Evolutionary conservation across 2,797 vertebrate species (phyloP), one percentile per base, ranked within the genome.

Genomic region (Anomalospiza imberbis): DNA sequence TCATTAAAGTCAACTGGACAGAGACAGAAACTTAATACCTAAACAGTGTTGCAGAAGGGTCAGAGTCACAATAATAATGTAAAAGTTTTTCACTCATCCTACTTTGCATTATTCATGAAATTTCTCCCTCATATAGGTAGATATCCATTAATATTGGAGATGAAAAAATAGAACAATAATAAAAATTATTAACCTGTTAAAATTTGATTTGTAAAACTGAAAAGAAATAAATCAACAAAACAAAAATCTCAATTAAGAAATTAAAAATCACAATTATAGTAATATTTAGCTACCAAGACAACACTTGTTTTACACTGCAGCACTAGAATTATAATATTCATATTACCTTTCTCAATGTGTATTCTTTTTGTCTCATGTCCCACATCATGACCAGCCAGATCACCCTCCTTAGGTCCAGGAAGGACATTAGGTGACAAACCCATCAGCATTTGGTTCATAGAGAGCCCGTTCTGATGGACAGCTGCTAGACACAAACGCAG

Each of bases 401-500:
- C 99, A 66, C 99, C 99, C 93, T 99, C 99, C 97, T 99, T 99
- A 62, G 99, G 99, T 55, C 99, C 99, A 17, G 99, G 99, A 34
- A 98, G 97, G 31, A 99, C 98, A 92, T 98, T 99, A 92, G 99
- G 99, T 94, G 99, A 99, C 95, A 99, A 98, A 88, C 99, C 99
- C 96, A 99, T 98, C 96, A 99, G 97, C 97, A 98, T 98, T 88
- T 99, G 99, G 98, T 99, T 99, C 99, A 99, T 99, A 88, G 99
- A 99, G 84, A 99, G 97, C 89, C 99, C 99, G 4, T 99, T 99
- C 98, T 99, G 99, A 98, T 99, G 99, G 91, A 98, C 94, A 84
- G 99, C 99, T 99, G 98, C 88, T 83, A 88, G 91, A 77, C 48
- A 90, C 26, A 51, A 96, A 86, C 1, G 3, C 55, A 94, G 31